Base-by-base conservation (phyloP, 1,140 invertebrate species). In the Orchestia grillus region DNA sequence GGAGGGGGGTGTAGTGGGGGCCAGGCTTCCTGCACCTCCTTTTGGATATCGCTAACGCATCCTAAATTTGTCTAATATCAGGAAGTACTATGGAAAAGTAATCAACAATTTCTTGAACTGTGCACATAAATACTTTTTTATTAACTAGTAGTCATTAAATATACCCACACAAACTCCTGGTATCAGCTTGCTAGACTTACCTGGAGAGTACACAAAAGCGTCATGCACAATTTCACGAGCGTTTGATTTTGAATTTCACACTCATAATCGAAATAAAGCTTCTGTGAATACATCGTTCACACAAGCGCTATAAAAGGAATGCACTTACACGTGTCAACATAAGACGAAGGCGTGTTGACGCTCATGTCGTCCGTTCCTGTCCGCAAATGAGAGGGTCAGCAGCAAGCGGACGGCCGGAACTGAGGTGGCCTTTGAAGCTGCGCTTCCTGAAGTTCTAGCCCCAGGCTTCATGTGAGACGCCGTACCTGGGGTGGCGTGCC, bases 381-480 rank as follows among this genome's bases (percentile, higher is more conserved):
- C 47, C 47, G 47, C 47, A 28, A 3, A 28, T 36, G 62, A 77
- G 62, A 77, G 28, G 62, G 62, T 36, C 62, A 77, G 62, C 62
- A 77, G 28, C 15, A 23, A 3, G 62, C 62, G 88, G 41, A 44
- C n/a, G 88, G 43, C 88, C 88, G 88, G 88, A 90, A 90, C 88
- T 90, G 88, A 44, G 41, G 88, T 42, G 88, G 88, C 88, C 88
- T 42, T 77, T 77, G 62, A 77, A 36, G 28, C 62, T 42, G 88
- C 88, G 88, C 88, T 90, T 90, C 88, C 88, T 90, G 88, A 90
- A 90, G n/a, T 41, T 90, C 1, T 90, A 36, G 88, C 88, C 88
- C 41, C 88, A 90, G 88, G 88, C 41, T 28, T 28, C 36, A 15
- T 36, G 28, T 28, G 36, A 28, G 15, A 77, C 62, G n/a, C n/a